Conservation (phyloP, 2,888 invertebrate genomes). For the Leucophenga maculata region DNA sequence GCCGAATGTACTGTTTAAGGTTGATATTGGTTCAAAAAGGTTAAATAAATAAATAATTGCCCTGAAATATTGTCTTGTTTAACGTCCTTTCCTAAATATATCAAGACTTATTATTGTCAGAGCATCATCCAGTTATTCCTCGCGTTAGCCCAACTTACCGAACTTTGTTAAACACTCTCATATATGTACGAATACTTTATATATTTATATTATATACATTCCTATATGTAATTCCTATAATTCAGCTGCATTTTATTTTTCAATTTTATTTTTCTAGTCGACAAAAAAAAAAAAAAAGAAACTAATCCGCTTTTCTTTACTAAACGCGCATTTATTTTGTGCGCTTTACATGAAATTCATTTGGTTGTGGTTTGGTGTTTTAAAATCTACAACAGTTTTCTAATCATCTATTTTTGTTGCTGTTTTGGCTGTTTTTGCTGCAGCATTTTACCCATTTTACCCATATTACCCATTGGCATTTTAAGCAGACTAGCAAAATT, state of each 20-base stretch:
- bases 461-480: slow-evolving; percentile 13
- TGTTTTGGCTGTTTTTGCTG: slow-evolving; percentile 13
- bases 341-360: slow-evolving; percentile 21
- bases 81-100: too few relatives aligned
- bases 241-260: slow-evolving; percentile 1
- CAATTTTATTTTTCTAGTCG: neutral
- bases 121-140: too few relatives aligned
- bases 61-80: too few relatives aligned
- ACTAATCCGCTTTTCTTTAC: slow-evolving; percentile 26
- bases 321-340: slow-evolving; percentile 27
- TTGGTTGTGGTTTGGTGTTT: slow-evolving; percentile 24
- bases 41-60: too few relatives aligned
- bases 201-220: neutral
- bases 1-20: too few relatives aligned
- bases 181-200: too few relatives aligned
- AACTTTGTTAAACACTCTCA: too few relatives aligned
- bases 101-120: too few relatives aligned
- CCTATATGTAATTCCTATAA: neutral
- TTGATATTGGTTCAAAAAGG: too few relatives aligned
- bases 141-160: too few relatives aligned
- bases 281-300: too few relatives aligned
- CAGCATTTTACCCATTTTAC: neutral
- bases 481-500: neutral
- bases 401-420: neutral
- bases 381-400: slow-evolving; percentile 13